A percentile compares a stretch with the other conserved stretches of the same genome.
These are phyloP conservation scores for Drosophila neocordata DNA, from an alignment of 1,140 invertebrate species.

Conservation along the genomic window DNA sequence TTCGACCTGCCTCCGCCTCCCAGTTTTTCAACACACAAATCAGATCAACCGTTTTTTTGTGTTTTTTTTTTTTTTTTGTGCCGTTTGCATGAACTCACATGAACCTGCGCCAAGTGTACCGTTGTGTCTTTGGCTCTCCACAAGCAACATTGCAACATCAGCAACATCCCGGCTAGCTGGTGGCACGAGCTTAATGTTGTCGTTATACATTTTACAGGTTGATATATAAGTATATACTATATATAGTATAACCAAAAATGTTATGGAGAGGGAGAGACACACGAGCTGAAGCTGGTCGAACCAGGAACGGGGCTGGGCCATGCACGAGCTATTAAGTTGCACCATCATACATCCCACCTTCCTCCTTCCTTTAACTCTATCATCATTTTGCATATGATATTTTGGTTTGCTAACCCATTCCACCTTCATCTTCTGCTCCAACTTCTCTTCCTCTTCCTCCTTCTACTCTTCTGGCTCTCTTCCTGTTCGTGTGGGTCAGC, in stretches of 20 bases:
- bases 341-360: slow-evolving; percentile 19
- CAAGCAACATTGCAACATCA: slow-evolving; percentile 61
- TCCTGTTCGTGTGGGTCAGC: slow-evolving; percentile 47
- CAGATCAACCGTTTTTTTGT: slow-evolving; percentile 62
- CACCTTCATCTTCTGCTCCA: too few species aligned
- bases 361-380: slow-evolving; percentile 19
- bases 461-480: not conserved
- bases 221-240: slow-evolving; percentile 28
- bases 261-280: slow-evolving; percentile 49
- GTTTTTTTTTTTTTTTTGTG: slow-evolving; percentile 11
- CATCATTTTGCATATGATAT: slow-evolving; percentile 22
- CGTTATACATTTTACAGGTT: slow-evolving; percentile 80
- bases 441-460: not conserved
- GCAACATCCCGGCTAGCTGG: slow-evolving; percentile 62
- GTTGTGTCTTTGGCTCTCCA: slow-evolving; percentile 41
- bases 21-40: slow-evolving; percentile 50
- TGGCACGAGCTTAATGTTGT: slow-evolving; percentile 82
- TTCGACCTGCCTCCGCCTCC: slow-evolving; percentile 35
- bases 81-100: slow-evolving; percentile 62
- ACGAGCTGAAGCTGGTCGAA: slow-evolving; percentile 23
- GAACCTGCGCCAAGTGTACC: slow-evolving; percentile 71
- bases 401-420: not conserved
- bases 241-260: slow-evolving; percentile 11
- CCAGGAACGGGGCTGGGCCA: slow-evolving; percentile 23
- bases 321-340: slow-evolving; percentile 67